Evolutionary conservation across 2,113 vertebrate genomes (phyloP).

Genomic region (Columbina picui): DNA sequence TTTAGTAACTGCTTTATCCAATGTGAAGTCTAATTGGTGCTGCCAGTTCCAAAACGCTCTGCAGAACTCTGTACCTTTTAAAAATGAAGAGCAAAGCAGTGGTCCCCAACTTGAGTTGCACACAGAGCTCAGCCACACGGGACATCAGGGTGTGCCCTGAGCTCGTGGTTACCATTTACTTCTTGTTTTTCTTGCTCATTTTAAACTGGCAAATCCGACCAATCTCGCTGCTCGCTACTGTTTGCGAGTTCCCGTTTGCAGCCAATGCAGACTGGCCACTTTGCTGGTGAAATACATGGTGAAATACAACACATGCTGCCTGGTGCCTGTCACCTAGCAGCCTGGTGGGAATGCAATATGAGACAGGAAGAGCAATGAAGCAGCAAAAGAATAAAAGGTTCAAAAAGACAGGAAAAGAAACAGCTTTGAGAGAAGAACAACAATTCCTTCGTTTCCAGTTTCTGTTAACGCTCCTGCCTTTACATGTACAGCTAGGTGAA

Average conservation of each 20-base stretch:
- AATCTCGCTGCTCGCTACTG: neutral
- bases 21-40: neutral
- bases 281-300: slow-evolving; percentile 44
- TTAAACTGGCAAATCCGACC: neutral
- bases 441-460: neutral
- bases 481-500: fast-evolving
- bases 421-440: neutral
- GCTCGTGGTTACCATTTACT: neutral
- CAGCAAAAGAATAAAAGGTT: slow-evolving; percentile 26
- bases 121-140: fast-evolving
- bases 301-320: slow-evolving; percentile 41
- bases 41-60: neutral
- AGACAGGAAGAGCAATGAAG: slow-evolving; percentile 39
- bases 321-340: slow-evolving; percentile 64
- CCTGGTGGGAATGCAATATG: slow-evolving; percentile 49
- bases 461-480: neutral
- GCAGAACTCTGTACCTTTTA: neutral
- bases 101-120: neutral
- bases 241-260: neutral
- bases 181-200: neutral
- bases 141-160: neutral
- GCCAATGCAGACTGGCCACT: slow-evolving; percentile 50
- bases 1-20: neutral
- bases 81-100: neutral
- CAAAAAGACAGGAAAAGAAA: slow-evolving; percentile 31